Percentiles rank a stretch among this genome's conserved stretches.
Conservation (phyloP, 2,888 invertebrate genomes). For the Bombyx huttoni region DNA sequence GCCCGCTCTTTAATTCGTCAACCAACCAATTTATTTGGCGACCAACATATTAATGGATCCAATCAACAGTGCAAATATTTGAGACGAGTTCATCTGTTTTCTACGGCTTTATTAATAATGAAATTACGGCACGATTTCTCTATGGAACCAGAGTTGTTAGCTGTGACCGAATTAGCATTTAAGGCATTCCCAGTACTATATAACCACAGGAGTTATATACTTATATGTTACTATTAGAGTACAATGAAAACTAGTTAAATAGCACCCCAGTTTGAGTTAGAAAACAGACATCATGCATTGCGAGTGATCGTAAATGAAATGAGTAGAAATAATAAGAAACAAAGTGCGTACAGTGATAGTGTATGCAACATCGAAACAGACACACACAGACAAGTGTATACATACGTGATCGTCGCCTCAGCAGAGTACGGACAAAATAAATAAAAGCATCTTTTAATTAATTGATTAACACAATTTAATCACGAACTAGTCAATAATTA, state of each 20-base stretch:
- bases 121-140: no score
- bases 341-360: constrained; percentile 63
- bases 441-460: constrained; percentile 68
- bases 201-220: no score
- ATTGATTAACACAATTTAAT: constrained; percentile 72
- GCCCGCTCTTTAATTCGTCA: no score
- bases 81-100: no score
- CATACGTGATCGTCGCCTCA: constrained; percentile 71
- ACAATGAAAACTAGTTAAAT: not conserved
- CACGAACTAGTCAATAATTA: constrained; percentile 66
- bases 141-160: no score
- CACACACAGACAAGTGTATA: constrained; percentile 68
- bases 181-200: no score
- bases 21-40: no score
- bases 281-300: constrained; percentile 59
- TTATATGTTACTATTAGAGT: not conserved
- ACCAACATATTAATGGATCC: no score
- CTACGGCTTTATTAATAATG: no score
- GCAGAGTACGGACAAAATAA: constrained; percentile 70
- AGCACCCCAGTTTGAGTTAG: constrained; percentile 1
- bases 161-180: no score
- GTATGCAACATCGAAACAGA: constrained; percentile 68
- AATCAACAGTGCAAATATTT: no score
- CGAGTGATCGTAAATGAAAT: constrained; percentile 46
- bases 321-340: constrained; percentile 28